Base-by-base conservation (phyloP, 2,113 vertebrate genomes). In the Benthochromis sp. region DNA sequence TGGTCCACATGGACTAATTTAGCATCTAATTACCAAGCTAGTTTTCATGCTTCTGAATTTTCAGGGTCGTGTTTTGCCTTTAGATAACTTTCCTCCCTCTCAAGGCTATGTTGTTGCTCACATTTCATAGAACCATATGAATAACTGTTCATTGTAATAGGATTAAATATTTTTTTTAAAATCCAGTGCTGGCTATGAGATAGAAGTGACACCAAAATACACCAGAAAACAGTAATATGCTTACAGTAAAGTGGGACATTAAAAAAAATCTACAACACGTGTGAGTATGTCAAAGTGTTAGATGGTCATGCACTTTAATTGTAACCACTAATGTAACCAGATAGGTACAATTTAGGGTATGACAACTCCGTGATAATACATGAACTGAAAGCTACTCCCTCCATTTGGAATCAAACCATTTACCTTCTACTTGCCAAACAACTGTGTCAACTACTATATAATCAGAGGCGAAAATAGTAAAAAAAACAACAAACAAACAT, bases 1-100 rank as follows among this genome's bases (percentile, higher is more conserved):
- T 97, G 95, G 96, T 95, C 96, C 95, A 96, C 93, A 95, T 96
- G 96, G 96, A 97, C 96, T 97, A 96, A 97, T 97, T 96, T 97
- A 85, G 90, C 92, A 95, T 97, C 93, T 96, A 95, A 96, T 97
- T 96, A 95, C 86, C 86, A 31, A 91, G 86, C 88, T 91, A 85
- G 92, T 94, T 96, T 97, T 95, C 84, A 92, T 93, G 91, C 78
- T 81, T 94, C 53, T 92, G 94, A 93, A 91, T 91, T 96, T 95
- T 96, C 94, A 96, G 93, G 96, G 93, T 96, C 93, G 88, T 87
- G 80, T 95, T 95, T 90, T 90, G 87, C 86, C 87, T 94, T 95
- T 63, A 85, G 79, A 95, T 89, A 92, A 94, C 93, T 93, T 92
- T 90, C 53, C 78, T 93, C 50, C 78, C 52, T 92, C 91, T 93